Percentiles rank a stretch among this genome's conserved stretches.
These are phyloP conservation scores for Gyps fulvus DNA, from an alignment of 2,113 vertebrate species.

Conservation along the genomic window DNA sequence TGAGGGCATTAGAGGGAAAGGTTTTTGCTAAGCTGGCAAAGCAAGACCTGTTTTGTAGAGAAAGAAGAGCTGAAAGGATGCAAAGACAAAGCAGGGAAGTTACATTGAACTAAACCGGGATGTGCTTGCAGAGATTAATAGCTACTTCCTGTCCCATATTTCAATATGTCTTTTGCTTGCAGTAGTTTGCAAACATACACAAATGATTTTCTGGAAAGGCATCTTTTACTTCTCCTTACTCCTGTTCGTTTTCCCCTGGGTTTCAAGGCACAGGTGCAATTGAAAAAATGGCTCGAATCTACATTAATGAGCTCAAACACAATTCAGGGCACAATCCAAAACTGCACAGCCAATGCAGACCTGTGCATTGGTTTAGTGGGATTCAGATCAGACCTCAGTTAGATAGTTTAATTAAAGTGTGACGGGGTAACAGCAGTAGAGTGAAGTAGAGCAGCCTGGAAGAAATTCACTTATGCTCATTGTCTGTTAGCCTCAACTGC, in stretches of 20 bases:
- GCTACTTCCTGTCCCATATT: slow-evolving; percentile 7
- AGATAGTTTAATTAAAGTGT: not conserved
- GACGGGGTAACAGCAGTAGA: not conserved
- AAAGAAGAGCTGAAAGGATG: slow-evolving; percentile 22
- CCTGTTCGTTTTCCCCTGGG: not conserved
- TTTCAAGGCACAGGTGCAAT: not conserved
- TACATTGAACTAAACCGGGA: not conserved
- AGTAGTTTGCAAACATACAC: not conserved
- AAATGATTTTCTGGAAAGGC: not conserved
- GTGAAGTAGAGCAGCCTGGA: not conserved
- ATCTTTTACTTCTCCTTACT: not conserved
- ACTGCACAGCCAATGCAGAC: not conserved
- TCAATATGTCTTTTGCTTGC: not conserved
- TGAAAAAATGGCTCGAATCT: not conserved
- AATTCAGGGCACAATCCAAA: not conserved
- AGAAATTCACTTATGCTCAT: not conserved
- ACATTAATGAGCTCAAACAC: not conserved
- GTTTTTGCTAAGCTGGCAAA: slow-evolving; percentile 11
- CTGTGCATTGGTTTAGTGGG: not conserved
- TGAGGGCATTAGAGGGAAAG: not conserved
- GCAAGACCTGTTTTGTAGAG: not conserved
- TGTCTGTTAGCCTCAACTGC: not conserved
- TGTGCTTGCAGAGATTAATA: not conserved
- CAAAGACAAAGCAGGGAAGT: slow-evolving; percentile 41
- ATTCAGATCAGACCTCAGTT: not conserved